phyloP scores from a whole-genome alignment of 2,888 invertebrate species.

The Linhomoeus sp. region DNA sequence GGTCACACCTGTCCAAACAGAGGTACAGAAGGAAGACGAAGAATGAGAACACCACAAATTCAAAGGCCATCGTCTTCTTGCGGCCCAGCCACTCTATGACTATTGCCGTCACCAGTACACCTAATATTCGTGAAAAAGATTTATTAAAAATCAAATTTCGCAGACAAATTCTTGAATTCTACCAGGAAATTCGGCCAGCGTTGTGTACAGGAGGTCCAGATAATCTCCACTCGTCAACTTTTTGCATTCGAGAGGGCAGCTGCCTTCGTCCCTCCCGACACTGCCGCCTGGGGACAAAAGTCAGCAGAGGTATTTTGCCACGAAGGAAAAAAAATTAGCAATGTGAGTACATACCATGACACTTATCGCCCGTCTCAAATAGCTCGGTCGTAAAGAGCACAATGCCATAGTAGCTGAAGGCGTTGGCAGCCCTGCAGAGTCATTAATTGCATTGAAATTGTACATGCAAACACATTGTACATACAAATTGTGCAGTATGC shows the following conservation, averaged over 20 bases:
- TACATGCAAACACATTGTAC: not conserved
- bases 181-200: slow-evolving; percentile 82
- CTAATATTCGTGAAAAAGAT: slow-evolving; percentile 29
- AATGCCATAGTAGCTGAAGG: slow-evolving; percentile 83
- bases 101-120: slow-evolving; percentile 66
- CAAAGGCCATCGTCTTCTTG: slow-evolving; percentile 78
- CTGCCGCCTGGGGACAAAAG: not conserved
- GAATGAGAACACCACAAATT: slow-evolving; percentile 61
- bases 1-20: slow-evolving; percentile 31
- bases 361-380: slow-evolving; percentile 44
- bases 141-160: not conserved
- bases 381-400: slow-evolving; percentile 83
- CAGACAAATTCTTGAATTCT: no score
- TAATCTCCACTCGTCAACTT: slow-evolving; percentile 63
- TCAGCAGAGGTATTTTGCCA: slow-evolving; percentile 11
- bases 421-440: slow-evolving; percentile 37
- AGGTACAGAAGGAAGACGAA: slow-evolving; percentile 46
- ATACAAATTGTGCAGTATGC: not conserved
- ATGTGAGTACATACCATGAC: slow-evolving; percentile 28
- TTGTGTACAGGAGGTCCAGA: slow-evolving; percentile 76
- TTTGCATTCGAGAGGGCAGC: slow-evolving; percentile 31
- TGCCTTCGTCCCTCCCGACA: not conserved
- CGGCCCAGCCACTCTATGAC: slow-evolving; percentile 72
- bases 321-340: no score
- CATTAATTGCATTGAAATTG: not conserved